Base-by-base conservation (phyloP, 2,113 vertebrate genomes). In the Carollia perspicillata region DNA sequence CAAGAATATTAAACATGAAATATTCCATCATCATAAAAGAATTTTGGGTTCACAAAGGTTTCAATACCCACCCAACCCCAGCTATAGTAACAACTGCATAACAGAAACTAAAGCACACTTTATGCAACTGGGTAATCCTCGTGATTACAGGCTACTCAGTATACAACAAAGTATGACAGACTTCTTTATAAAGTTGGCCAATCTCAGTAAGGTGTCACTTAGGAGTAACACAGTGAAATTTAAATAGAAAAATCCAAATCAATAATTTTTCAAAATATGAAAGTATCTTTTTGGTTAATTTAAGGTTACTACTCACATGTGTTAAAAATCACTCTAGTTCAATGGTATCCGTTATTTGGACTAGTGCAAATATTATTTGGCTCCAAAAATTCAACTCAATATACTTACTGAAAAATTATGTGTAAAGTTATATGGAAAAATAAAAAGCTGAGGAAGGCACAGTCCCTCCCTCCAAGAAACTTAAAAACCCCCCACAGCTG, bases 1-100 rank as follows among this genome's bases (percentile, higher is more conserved):
- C 71, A 66, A 83, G 83, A 89, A 75, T 44, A 86, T 83, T 89
- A 89, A 97, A 98, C 90, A 63, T 94, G 95, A 95, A 95, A 94
- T 93, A 90, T 93, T 91, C 94, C 89, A 94, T 95, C 97, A 97
- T 84, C 95, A 71, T 87, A 53, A 84, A 97, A 89, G 96, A 97
- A 97, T 97, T 84, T 69, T 60, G 74, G 84, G 93, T 92, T 97
- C 96, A 96, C 92, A 80, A 65, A 95, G 93, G 89, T 96, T 97
- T 83, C 88, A 87, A 92, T 75, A 87, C 85, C 94, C 96, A 86
- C 90, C 90, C 0, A 2, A 79, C 65, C 49, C 81, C 81, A 84
- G 96, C 96, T 94, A 96, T 63, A 94, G 96, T 51, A 95, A 97
- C 95, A 72, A 92, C 65, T 30, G 49, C 58, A 37, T 42, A 95